Evolutionary conservation across 1,140 invertebrate genomes (phyloP).

Genomic region (Stegodyphus dumicola): DNA sequence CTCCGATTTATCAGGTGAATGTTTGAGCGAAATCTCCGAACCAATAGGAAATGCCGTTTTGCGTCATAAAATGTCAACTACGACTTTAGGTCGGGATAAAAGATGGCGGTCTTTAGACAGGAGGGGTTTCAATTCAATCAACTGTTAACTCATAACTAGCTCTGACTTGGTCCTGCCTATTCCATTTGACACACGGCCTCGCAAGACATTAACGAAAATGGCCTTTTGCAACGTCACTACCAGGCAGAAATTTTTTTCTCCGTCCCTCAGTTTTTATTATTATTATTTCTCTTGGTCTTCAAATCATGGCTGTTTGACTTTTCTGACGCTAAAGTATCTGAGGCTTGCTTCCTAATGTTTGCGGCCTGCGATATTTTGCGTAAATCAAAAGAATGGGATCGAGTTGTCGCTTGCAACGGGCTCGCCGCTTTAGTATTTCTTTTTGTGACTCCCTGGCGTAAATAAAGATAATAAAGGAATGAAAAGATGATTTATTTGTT

Average conservation of each 20-base stretch:
- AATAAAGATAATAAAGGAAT: neutral
- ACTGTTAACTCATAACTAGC: constrained; percentile 61
- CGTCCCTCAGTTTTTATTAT: constrained; percentile 53
- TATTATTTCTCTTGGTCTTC: constrained; percentile 54
- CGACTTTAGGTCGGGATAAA: constrained; percentile 58
- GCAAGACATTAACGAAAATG: constrained; percentile 55
- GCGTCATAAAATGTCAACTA: constrained; percentile 60
- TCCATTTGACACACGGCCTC: constrained; percentile 50
- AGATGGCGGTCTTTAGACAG: constrained; percentile 58
- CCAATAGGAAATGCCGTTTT: constrained; percentile 58
- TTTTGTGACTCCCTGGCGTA: constrained; percentile 1
- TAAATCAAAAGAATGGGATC: constrained; percentile 57
- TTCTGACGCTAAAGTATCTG: constrained; percentile 54
- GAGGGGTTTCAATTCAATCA: constrained; percentile 60
- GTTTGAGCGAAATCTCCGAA: constrained; percentile 31
- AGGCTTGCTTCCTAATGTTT: constrained; percentile 19
- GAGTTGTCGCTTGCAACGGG: constrained; percentile 46
- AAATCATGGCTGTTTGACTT: constrained; percentile 57
- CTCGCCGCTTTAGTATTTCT: neutral
- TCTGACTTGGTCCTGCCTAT: constrained; percentile 30
- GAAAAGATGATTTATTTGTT: neutral
- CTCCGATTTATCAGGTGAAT: constrained; percentile 52
- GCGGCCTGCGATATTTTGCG: constrained; percentile 50
- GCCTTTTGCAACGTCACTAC: constrained; percentile 48
- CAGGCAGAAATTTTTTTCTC: constrained; percentile 13